A percentile compares a stretch with the other conserved stretches of the same genome.
Conservation (phyloP, 1,140 invertebrate genomes). For the Chymomyza costata region DNA sequence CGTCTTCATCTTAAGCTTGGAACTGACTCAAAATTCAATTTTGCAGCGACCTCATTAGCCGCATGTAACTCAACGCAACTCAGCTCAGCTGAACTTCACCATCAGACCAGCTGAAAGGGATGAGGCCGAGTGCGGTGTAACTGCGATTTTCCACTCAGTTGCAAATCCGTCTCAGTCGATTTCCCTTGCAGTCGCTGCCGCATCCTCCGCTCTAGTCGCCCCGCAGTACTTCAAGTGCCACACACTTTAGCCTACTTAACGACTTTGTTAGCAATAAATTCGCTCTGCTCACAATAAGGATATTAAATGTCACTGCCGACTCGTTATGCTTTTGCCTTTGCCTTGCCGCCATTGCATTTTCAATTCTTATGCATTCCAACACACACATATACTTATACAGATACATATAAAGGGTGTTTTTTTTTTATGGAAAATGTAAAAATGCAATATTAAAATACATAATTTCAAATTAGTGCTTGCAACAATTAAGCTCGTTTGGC, state of each 20-base stretch:
- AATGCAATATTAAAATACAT: no score
- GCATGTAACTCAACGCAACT: background rate
- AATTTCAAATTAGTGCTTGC: no score
- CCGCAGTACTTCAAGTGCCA: background rate
- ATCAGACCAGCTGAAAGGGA: no score
- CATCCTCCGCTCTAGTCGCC: background rate
- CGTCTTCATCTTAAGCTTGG: no score
- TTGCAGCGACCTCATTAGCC: background rate
- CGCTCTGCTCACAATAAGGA: conserved; percentile 1
- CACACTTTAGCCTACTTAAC: conserved; percentile 7
- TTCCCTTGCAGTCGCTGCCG: background rate
- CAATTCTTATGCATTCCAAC: background rate
- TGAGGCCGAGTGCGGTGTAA: no score
- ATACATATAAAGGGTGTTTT: no score
- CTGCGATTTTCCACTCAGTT: no score
- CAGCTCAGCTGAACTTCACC: background rate
- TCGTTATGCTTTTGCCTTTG: conserved; percentile 1
- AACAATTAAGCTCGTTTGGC: no score
- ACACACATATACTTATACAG: background rate
- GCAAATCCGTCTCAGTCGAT: background rate
- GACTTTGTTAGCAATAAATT: conserved; percentile 7
- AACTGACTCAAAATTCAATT: no score
- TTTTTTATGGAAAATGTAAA: no score
- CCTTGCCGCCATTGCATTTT: background rate
- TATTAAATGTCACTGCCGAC: conserved; percentile 6